Conservation (phyloP, 2,888 invertebrate species). For the Cylloceria caligata region DNA sequence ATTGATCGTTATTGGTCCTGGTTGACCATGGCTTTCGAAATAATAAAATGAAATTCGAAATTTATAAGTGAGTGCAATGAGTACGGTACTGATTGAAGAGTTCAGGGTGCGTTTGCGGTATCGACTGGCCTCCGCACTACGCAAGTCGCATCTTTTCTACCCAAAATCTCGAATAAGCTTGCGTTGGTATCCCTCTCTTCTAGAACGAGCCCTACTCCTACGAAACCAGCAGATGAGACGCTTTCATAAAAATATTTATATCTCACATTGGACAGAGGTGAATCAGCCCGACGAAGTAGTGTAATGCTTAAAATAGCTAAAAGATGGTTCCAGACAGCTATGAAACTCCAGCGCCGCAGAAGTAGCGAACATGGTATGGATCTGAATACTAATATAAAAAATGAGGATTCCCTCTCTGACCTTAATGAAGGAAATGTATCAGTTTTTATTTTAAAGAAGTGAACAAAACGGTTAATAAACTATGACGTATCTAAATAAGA, state of each 20-base stretch:
- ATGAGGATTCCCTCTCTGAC: background rate
- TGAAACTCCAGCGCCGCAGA: slow-evolving; percentile 63
- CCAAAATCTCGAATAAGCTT: slow-evolving; percentile 78
- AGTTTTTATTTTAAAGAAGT: no score
- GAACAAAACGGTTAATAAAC: no score
- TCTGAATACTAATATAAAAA: slow-evolving; percentile 20
- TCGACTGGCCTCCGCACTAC: slow-evolving; percentile 80
- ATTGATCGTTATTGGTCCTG: background rate
- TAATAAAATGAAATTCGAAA: no score
- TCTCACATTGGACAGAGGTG: slow-evolving; percentile 78
- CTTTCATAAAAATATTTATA: slow-evolving; percentile 84
- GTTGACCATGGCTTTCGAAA: background rate
- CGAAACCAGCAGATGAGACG: slow-evolving; percentile 78
- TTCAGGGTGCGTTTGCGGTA: slow-evolving; percentile 78
- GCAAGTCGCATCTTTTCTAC: slow-evolving; percentile 82
- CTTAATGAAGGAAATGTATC: background rate
- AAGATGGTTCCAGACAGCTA: slow-evolving; percentile 62
- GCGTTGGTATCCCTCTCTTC: slow-evolving; percentile 83
- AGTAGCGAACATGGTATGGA: slow-evolving; percentile 18
- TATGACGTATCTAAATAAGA: no score
- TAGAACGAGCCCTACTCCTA: slow-evolving; percentile 19
- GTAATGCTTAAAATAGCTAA: slow-evolving; percentile 73
- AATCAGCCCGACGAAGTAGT: slow-evolving; percentile 70
- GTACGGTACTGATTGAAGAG: slow-evolving; percentile 21
- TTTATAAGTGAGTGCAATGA: no score